These are phyloP conservation scores for Nothoprocta pentlandii DNA, from an alignment of 2,113 vertebrate genomes.

Conservation along the genomic window DNA sequence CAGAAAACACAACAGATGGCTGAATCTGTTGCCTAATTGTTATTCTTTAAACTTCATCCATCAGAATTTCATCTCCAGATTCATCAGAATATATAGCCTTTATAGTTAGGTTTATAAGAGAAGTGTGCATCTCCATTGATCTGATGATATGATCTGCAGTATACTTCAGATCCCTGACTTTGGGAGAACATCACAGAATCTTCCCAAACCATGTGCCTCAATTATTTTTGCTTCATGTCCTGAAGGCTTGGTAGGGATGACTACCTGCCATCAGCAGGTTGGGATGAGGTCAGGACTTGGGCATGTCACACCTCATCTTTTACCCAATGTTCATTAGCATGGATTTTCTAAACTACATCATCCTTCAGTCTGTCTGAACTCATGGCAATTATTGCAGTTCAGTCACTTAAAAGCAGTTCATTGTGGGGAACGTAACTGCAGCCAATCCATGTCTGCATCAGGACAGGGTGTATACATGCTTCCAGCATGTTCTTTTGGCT, in stretches of 20 bases:
- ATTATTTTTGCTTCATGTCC: not conserved
- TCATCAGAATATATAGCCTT: not conserved
- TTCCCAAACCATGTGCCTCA: not conserved
- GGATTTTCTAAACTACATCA: not conserved
- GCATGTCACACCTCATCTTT: not conserved
- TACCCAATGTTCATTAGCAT: not conserved
- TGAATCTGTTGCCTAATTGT: not conserved
- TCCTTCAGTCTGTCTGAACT: not conserved
- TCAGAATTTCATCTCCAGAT: not conserved
- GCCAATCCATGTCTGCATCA: not conserved
- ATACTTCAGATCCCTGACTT: not conserved
- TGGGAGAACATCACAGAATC: not conserved
- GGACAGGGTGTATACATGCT: not conserved
- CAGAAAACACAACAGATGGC: not conserved
- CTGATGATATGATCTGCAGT: not conserved
- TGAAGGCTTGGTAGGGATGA: not conserved
- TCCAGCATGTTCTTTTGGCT: not conserved
- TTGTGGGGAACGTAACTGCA: not conserved
- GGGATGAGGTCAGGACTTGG: not conserved
- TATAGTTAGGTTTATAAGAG: not conserved
- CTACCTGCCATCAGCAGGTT: not conserved
- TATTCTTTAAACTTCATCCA: not conserved
- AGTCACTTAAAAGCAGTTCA: not conserved
- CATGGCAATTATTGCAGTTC: not conserved
- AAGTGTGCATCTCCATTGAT: too few species aligned